A percentile compares a stretch with the other conserved stretches of the same genome.
Conservation (phyloP, 2,113 vertebrate genomes). For the Nibea albiflora region DNA sequence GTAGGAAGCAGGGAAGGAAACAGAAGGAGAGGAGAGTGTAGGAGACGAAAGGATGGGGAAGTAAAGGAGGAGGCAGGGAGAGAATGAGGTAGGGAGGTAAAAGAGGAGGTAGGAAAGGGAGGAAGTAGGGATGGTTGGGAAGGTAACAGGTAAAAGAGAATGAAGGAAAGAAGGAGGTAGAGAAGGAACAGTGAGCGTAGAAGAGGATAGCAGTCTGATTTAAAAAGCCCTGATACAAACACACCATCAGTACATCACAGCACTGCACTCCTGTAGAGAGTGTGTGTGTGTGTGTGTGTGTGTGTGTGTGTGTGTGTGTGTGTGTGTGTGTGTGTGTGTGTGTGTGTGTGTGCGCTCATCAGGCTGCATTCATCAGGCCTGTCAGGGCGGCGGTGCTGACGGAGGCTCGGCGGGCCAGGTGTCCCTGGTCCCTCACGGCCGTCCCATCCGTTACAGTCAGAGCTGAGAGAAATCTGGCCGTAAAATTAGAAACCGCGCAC, state of each 20-base stretch:
- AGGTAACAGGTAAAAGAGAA: too few relatives aligned
- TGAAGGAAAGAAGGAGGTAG: too few relatives aligned
- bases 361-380: slow-evolving; percentile 67
- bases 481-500: slow-evolving; percentile 66
- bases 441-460: slow-evolving; percentile 60
- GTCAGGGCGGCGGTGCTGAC: slow-evolving; percentile 63
- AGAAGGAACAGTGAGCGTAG: too few relatives aligned
- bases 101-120: too few relatives aligned
- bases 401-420: slow-evolving; percentile 64
- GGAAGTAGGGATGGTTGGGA: too few relatives aligned
- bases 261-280: neutral
- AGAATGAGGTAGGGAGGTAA: too few relatives aligned
- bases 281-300: neutral
- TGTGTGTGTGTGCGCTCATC: slow-evolving; percentile 24
- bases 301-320: neutral
- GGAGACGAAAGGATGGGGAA: too few relatives aligned
- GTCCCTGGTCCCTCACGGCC: slow-evolving; percentile 57
- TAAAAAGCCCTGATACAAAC: neutral
- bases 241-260: neutral
- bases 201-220: neutral
- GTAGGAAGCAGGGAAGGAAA: too few relatives aligned
- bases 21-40: too few relatives aligned
- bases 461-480: slow-evolving; percentile 54
- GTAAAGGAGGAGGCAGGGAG: too few relatives aligned
- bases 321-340: too few relatives aligned